These are phyloP conservation scores for Sebastolobus alascanus DNA, from an alignment of 2,797 vertebrate species.

Conservation along the genomic window DNA sequence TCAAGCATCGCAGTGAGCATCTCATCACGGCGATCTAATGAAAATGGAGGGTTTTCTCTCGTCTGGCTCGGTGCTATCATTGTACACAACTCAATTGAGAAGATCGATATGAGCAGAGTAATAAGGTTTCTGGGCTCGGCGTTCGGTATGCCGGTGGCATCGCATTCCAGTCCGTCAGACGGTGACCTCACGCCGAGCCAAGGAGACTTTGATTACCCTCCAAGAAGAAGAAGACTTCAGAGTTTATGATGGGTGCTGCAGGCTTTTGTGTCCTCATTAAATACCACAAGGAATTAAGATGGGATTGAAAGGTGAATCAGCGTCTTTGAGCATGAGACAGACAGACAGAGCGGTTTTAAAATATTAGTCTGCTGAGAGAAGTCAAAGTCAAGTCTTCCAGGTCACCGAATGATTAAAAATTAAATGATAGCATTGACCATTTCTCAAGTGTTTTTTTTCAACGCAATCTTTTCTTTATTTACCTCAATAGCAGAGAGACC, in stretches of 20 bases:
- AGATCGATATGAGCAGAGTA: slow-evolving; percentile 50
- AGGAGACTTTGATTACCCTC: slow-evolving; percentile 34
- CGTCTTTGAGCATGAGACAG: not conserved
- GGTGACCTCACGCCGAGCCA: slow-evolving; percentile 29
- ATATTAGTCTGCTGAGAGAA: not conserved
- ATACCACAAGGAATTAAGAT: slow-evolving; percentile 4
- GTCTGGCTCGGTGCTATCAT: slow-evolving; percentile 24
- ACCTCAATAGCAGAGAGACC: too few relatives aligned
- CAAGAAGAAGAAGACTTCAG: slow-evolving; percentile 4
- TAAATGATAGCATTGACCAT: too few relatives aligned
- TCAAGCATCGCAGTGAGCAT: slow-evolving; percentile 22
- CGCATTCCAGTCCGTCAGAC: slow-evolving; percentile 36
- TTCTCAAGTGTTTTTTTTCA: too few relatives aligned
- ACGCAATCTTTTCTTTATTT: too few relatives aligned
- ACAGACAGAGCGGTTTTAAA: not conserved
- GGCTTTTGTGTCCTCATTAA: slow-evolving; percentile 21
- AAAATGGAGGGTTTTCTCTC: slow-evolving; percentile 40
- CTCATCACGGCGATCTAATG: slow-evolving; percentile 52
- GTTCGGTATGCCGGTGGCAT: slow-evolving; percentile 26
- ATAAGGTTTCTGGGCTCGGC: slow-evolving; percentile 18
- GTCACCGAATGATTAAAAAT: not conserved
- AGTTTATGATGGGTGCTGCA: slow-evolving; percentile 6
- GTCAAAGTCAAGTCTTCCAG: slow-evolving; percentile 1
- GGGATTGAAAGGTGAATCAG: not conserved
- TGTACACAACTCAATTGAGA: slow-evolving; percentile 35